Base-by-base conservation (phyloP, 2,113 vertebrate genomes). In the Cinclus cinclus region DNA sequence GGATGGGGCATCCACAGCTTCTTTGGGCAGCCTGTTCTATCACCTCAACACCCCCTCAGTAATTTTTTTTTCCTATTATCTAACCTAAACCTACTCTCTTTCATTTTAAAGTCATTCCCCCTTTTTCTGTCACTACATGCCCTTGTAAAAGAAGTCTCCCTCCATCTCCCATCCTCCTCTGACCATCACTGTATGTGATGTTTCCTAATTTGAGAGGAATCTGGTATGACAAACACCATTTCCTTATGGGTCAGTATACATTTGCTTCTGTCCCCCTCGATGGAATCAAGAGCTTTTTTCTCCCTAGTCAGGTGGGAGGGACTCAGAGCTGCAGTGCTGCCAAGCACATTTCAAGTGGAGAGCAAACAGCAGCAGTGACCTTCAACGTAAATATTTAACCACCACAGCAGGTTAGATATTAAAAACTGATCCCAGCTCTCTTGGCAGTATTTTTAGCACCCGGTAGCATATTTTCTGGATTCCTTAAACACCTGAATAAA, bases 381-480 rank as follows among this genome's bases (percentile, higher is more conserved):
- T 95, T 93, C 92, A 82, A 6, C 21, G 78, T 75, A 68, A 96
- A 90, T 91, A 89, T 90, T 91, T 89, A 93, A 93, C 94, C 59
- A 82, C 25, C 49, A 64, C 58, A 82, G 74, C 87, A 82, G 69
- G 78, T 87, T 82, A 85, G 65, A 75, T 79, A 91, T 87, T 87
- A 93, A 92, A 93, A 91, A 52, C 53, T 53, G 78, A 91, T 71
- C 27, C 24, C 53, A 14, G 87, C 47, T 83, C 77, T 59, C 74
- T 60, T 28, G 41, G 75, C 22, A 44, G 46, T 77, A 70, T 70
- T 92, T 94, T 90, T 83, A 94, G 83, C 79, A 83, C 21, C 28
- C 3, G 1, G 56, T 15, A 59, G 35, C 64, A 7, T 35, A 78
- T 52, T 74, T 67, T 82, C 50, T 53, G 1, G 83, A 70, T 92